Conservation (phyloP, 1,140 invertebrate genomes). For the Drosophila navojoa region DNA sequence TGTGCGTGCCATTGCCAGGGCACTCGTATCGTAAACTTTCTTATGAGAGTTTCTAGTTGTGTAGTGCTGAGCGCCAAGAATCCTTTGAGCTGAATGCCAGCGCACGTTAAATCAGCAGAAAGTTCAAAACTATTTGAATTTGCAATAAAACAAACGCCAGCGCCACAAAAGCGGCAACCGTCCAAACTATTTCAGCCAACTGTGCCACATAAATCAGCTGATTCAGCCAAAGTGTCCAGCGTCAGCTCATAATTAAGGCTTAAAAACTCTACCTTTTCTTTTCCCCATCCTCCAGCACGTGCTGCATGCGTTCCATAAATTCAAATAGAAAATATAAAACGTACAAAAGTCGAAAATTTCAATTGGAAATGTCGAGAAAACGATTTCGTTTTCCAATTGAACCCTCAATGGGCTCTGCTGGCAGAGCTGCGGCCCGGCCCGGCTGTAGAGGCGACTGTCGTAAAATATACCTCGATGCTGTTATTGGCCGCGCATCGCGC, state of each 20-base stretch:
- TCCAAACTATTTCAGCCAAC: constrained; percentile 38
- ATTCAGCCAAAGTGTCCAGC: neutral
- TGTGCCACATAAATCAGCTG: constrained; percentile 16
- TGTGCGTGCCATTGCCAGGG: constrained; percentile 44
- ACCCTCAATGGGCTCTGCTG: constrained; percentile 51
- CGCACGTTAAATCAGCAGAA: constrained; percentile 40
- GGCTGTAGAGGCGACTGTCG: constrained; percentile 22
- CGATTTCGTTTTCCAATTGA: constrained; percentile 70
- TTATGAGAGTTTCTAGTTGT: constrained; percentile 79
- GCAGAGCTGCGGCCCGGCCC: neutral
- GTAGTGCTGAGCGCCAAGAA: constrained; percentile 68
- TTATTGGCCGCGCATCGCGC: constrained; percentile 45
- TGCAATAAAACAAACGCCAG: constrained; percentile 51
- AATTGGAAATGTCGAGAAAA: constrained; percentile 17
- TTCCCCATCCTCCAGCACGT: constrained; percentile 9
- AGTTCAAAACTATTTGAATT: constrained; percentile 72
- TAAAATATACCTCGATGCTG: constrained; percentile 62
- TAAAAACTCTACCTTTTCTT: neutral
- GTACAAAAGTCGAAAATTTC: constrained; percentile 7
- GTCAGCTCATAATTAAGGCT: constrained; percentile 43
- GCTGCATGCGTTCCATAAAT: constrained; percentile 48
- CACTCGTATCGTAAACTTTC: constrained; percentile 74
- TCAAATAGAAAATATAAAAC: neutral
- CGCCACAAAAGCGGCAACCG: constrained; percentile 6
- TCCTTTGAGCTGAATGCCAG: constrained; percentile 54